Percentiles rank a stretch among this genome's conserved stretches.
Conservation (phyloP, 2,888 invertebrate species). For the Diarsia dahlii region DNA sequence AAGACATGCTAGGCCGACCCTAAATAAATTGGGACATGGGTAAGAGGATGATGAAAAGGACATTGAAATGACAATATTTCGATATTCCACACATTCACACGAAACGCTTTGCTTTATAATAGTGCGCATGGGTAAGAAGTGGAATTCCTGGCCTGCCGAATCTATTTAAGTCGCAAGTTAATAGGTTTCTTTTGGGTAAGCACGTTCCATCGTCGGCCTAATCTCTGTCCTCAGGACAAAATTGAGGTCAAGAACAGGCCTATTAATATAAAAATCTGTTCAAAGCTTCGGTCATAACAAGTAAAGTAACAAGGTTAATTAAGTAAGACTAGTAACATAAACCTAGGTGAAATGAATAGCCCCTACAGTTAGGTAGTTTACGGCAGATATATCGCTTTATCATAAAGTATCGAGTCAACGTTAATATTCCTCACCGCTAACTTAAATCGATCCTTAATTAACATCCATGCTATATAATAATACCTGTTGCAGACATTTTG, state of each 20-base stretch:
- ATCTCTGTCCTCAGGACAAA: neutral
- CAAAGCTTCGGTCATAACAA: neutral
- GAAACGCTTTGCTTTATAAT: neutral
- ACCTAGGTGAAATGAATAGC: conserved; percentile 40
- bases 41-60: neutral
- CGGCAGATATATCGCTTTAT: conserved; percentile 49
- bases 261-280: neutral
- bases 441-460: conserved; percentile 39
- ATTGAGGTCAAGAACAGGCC: neutral
- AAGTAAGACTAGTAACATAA: conserved; percentile 19
- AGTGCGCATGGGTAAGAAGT: too few species aligned
- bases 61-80: neutral
- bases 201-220: neutral
- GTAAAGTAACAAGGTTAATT: conserved; percentile 18
- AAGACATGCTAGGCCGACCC: neutral
- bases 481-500: neutral
- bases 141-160: neutral
- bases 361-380: conserved; percentile 53
- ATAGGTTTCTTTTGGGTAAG: neutral
- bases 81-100: too few species aligned
- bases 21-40: neutral
- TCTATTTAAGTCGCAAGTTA: too few species aligned
- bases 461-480: conserved; percentile 22
- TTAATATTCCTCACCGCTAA: conserved; percentile 42
- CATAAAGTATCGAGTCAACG: conserved; percentile 48